Evolutionary conservation across 2,888 invertebrate genomes (phyloP).

Genomic region (Seira sanloemensis): DNA sequence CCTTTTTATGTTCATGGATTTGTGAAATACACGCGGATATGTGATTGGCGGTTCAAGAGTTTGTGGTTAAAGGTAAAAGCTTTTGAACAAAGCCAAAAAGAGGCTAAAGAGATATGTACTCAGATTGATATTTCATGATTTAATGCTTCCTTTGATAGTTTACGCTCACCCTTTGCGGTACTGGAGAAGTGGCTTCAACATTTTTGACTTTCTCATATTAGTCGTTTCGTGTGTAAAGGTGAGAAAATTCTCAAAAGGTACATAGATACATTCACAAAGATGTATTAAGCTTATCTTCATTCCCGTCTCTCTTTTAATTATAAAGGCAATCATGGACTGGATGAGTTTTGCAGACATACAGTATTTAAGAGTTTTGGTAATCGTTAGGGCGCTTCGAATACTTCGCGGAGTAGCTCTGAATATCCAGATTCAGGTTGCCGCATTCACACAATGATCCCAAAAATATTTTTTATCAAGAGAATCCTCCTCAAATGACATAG

Average conservation of each 20-base stretch:
- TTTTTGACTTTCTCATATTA: conserved; percentile 70
- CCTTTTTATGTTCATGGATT: too few species aligned
- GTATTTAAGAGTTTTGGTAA: conserved; percentile 59
- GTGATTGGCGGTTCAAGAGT: too few species aligned
- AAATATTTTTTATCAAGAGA: not conserved
- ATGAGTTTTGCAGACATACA: conserved; percentile 47
- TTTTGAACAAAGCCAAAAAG: not conserved
- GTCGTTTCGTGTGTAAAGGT: conserved; percentile 66
- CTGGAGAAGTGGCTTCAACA: conserved; percentile 70
- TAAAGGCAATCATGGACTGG: conserved; percentile 58
- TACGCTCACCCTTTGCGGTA: conserved; percentile 70
- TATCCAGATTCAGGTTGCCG: conserved; percentile 69
- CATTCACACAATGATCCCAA: too few species aligned
- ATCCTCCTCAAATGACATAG: not conserved
- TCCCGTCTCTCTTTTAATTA: not conserved
- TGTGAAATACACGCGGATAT: too few species aligned
- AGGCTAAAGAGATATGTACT: not conserved
- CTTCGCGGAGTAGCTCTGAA: conserved; percentile 70
- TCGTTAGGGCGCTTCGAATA: conserved; percentile 68
- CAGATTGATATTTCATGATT: too few species aligned
- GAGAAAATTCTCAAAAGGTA: not conserved
- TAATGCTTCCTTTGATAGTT: conserved; percentile 32
- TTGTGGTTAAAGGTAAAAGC: conserved; percentile 45
- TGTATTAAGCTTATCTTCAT: not conserved
- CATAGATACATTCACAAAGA: not conserved